phyloP scores from a whole-genome alignment of 2,888 invertebrate species.

The Hyles lineata region DNA sequence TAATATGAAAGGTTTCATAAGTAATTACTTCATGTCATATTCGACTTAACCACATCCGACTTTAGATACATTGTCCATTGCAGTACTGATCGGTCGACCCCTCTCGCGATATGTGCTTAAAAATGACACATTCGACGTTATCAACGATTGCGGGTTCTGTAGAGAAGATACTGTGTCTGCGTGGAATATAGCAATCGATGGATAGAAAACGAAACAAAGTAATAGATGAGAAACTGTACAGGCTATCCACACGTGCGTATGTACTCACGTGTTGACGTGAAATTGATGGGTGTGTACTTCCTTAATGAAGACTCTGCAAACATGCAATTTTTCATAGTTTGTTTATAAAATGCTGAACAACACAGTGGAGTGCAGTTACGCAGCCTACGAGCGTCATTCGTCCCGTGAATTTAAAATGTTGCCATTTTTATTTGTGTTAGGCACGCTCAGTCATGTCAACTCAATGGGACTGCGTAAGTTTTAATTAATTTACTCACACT shows the following conservation, averaged over 20 bases:
- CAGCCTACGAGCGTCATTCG: slow-evolving; percentile 44
- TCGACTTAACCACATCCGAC: background rate
- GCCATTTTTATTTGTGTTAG: slow-evolving; percentile 43
- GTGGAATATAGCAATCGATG: slow-evolving; percentile 18
- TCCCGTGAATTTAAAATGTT: slow-evolving; percentile 48
- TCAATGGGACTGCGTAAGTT: slow-evolving; percentile 63
- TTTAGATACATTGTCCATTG: background rate
- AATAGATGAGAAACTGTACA: background rate
- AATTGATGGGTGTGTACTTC: slow-evolving; percentile 49
- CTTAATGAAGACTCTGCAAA: slow-evolving; percentile 58
- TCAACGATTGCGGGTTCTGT: background rate
- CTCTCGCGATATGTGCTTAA: background rate
- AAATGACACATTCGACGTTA: background rate
- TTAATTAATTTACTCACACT: slow-evolving; percentile 17
- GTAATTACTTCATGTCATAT: background rate
- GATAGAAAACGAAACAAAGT: slow-evolving; percentile 28
- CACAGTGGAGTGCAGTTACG: slow-evolving; percentile 44
- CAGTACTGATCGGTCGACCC: background rate
- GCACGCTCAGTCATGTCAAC: slow-evolving; percentile 45
- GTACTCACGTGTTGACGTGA: slow-evolving; percentile 46
- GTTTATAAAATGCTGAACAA: slow-evolving; percentile 60
- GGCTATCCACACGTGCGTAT: slow-evolving; percentile 30
- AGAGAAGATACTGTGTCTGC: background rate
- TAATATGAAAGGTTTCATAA: background rate
- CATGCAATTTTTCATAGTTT: slow-evolving; percentile 60